Evolutionary conservation across 2,113 vertebrate species (phyloP).

Genomic region (Triplophysa tibetana): DNA sequence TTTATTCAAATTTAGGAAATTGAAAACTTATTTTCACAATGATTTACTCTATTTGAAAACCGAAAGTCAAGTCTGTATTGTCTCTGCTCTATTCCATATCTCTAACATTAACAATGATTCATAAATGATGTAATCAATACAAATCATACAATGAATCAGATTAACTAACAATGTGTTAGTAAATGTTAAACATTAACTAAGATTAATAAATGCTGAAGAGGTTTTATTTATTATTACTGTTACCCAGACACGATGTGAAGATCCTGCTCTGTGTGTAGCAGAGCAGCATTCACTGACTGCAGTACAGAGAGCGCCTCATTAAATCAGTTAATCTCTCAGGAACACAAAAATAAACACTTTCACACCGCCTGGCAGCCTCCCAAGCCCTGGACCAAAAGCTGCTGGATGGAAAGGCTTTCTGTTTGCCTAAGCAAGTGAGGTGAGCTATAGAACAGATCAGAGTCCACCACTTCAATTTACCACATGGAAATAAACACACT

Average conservation of each 20-base stretch:
- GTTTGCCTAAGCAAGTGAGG: slow-evolving; percentile 31
- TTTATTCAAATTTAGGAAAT: too few relatives aligned
- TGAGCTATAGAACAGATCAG: slow-evolving; percentile 1
- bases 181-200: too few relatives aligned
- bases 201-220: too few relatives aligned
- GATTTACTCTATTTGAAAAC: too few relatives aligned
- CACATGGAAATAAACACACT: slow-evolving; percentile 5
- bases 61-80: not conserved
- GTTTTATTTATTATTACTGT: too few relatives aligned
- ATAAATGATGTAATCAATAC: too few relatives aligned
- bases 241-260: too few relatives aligned
- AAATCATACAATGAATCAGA: too few relatives aligned
- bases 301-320: slow-evolving; percentile 7
- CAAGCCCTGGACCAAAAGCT: slow-evolving; percentile 15
- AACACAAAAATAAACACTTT: slow-evolving; percentile 7
- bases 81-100: too few relatives aligned
- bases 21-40: too few relatives aligned
- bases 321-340: slow-evolving; percentile 19
- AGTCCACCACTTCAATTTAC: slow-evolving; percentile 20
- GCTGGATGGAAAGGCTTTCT: slow-evolving; percentile 10
- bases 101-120: too few relatives aligned
- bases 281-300: not conserved
- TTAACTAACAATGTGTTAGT: too few relatives aligned
- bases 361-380: not conserved
- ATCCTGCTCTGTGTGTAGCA: not conserved